Evolutionary conservation across 2,888 invertebrate genomes (phyloP).

Genomic region (Sarcophaga variegata): DNA sequence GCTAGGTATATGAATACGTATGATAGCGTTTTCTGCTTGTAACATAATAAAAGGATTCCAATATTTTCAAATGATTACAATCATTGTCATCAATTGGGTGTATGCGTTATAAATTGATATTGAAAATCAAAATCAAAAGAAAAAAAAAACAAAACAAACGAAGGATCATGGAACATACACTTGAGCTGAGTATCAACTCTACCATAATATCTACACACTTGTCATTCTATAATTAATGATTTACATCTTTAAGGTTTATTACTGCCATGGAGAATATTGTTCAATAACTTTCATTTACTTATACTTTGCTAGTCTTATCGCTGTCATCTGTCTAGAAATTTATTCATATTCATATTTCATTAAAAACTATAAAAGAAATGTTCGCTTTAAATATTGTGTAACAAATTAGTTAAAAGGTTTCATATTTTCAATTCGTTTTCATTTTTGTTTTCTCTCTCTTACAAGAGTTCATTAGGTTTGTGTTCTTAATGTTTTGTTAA

Average conservation of each 20-base stretch:
- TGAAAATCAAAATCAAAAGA: constrained; percentile 18
- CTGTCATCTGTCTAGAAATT: constrained; percentile 17
- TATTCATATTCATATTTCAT: constrained; percentile 59
- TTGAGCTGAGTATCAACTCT: constrained; percentile 58
- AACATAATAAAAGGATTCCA: constrained; percentile 61
- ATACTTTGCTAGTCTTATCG: constrained; percentile 11
- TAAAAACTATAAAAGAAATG: background rate
- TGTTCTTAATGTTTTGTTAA: constrained; percentile 47
- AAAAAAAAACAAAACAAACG: background rate
- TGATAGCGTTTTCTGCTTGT: background rate
- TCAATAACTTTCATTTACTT: constrained; percentile 34
- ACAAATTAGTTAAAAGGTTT: constrained; percentile 67
- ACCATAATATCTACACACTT: constrained; percentile 46
- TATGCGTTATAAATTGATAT: constrained; percentile 33
- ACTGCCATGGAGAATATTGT: background rate
- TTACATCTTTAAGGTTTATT: constrained; percentile 51
- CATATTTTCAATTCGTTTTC: constrained; percentile 16
- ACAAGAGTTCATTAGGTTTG: no score
- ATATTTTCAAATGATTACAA: constrained; percentile 56
- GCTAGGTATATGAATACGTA: no score
- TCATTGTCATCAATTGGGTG: constrained; percentile 66
- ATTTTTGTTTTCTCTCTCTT: background rate
- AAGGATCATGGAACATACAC: constrained; percentile 46
- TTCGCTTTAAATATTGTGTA: constrained; percentile 63
- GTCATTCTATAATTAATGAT: constrained; percentile 46